Conservation (phyloP, 1,140 invertebrate genomes). For the Aphidius ervi region DNA sequence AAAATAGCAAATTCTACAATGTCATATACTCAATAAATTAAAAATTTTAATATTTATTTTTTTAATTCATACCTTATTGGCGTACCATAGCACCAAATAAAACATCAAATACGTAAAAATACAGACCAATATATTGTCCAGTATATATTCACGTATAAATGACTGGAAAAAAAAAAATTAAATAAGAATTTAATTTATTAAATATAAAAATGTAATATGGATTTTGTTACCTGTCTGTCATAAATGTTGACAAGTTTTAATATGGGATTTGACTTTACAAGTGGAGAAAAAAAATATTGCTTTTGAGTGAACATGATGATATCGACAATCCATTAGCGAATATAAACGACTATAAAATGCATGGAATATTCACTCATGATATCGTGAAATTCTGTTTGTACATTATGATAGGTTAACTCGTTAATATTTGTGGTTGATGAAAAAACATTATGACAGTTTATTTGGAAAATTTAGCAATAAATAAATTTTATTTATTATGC, state of each 20-base stretch:
- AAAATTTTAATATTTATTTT: background rate
- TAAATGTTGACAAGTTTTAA: slow-evolving; percentile 37
- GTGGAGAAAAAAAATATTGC: slow-evolving; percentile 28
- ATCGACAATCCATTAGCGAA: slow-evolving; percentile 27
- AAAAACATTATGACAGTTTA: slow-evolving; percentile 18
- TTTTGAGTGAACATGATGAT: slow-evolving; percentile 34
- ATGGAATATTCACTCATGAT: slow-evolving; percentile 19
- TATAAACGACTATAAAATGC: slow-evolving; percentile 20
- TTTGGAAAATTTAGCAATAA: slow-evolving; percentile 15
- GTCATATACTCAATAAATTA: background rate
- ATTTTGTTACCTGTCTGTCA: slow-evolving; percentile 34
- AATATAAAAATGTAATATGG: slow-evolving; percentile 5
- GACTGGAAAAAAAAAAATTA: slow-evolving; percentile 30
- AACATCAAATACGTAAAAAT: slow-evolving; percentile 42
- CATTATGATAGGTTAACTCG: slow-evolving; percentile 5
- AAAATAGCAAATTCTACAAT: slow-evolving; percentile 5
- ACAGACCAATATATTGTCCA: slow-evolving; percentile 41
- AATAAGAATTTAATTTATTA: slow-evolving; percentile 7
- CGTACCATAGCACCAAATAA: slow-evolving; percentile 42
- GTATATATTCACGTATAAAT: slow-evolving; percentile 41
- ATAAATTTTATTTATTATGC: slow-evolving; percentile 8
- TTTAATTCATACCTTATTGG: slow-evolving; percentile 39
- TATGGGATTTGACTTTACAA: slow-evolving; percentile 32
- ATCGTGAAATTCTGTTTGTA: slow-evolving; percentile 20
- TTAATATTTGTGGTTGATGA: slow-evolving; percentile 17